Base-by-base conservation (phyloP, 92 coral and sea anemone species). In the Paragorgia papillata region DNA sequence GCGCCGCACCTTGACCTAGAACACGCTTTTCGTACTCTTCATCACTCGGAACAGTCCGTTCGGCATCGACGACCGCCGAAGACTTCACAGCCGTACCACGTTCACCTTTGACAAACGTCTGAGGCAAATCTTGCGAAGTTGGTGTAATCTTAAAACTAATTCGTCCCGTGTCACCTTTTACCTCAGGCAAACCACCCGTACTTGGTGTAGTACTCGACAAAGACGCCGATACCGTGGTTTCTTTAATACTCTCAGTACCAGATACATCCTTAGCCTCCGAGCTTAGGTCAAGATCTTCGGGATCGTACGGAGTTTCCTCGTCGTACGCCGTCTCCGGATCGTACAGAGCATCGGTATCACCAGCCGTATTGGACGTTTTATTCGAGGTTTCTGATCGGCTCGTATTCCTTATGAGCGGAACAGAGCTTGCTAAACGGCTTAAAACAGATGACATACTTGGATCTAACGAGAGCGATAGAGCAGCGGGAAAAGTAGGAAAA, bases 261-360 rank as follows among this genome's bases (percentile, higher is more conserved):
- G 76, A 34, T 14, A 5, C 70, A 51, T 75, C 86, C n/a, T 84
- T 75, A 33, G 73, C 82, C 25, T 86, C 86, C 29, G 90, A 59
- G 35, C 88, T 89, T 24, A 94, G 80, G 82, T 86, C 92, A 37
- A 69, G 35, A 69, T 94, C 98, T 57, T 94, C 98, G 35, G 98
- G 98, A 37, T 94, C 98, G 75, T 94, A 94, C 37, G 98, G 98
- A 1, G 91, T 85, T 59, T 92, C 97, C 24, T 84, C 89, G 25
- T 82, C 90, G 20, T 31, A 53, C 3, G 53, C 73, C 44, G 56
- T 35, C 37, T 66, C 68, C n/a, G 65, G 62, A 17, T 80, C 88
- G 33, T 76, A 75, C 50, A 54, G 57, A 9, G 60, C 32, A 19
- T 66, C 75, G 10, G 31, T 25, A 60, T 28, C 76, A 30, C 9